Base-by-base conservation (phyloP, 2,797 vertebrate genomes). In the Coregonus ussuriensis region DNA sequence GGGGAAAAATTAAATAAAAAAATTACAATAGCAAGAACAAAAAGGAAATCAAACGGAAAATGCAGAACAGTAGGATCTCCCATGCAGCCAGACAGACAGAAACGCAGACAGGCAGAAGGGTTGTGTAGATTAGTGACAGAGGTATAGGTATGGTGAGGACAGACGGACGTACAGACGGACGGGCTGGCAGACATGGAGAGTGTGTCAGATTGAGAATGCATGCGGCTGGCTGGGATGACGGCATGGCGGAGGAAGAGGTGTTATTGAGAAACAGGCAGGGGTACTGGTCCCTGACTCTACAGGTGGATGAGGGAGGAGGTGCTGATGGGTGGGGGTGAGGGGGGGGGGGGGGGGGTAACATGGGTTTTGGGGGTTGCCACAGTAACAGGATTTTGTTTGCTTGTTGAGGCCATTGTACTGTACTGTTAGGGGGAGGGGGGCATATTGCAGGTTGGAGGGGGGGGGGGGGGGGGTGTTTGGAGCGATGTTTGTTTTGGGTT, bases 321-420 rank as follows among this genome's bases (percentile, higher is more conserved):
- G 33, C 6, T 35, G 67, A 31, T 1, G 18, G 35, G 35, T 37
- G 18, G 67, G 67, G 16, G 65, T 29, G 25, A 1, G 11, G 65
- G 31, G 67, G 18, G 65, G 65, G 25, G 25, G 11, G 65, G 29
- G 21, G 25, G 63, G 67, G 18, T 6, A 33, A 47, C 52, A 66
- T 72, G 75, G 72, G 81, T 86, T 14, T 88, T 85, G 86, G 86
- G 81, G 78, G 86, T 89, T 89, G 90, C 85, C 91, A 92, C 77
- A 75, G 87, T 84, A 89, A 89, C 86, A 82, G 88, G 83, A 84
- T 89, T 88, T 82, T 89, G 74, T 74, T 81, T 77, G 81, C 79
- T 47, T 11, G 41, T 47, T 47, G 41, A 47, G 41, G 41, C 41
- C 41, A 9, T 47, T 47, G 41, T 47, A 47, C 41, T 47, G 41